Evolutionary conservation across 2,113 vertebrate species (phyloP), one percentile per base, ranked within the genome.

Genomic region (Elgaria multicarinata): DNA sequence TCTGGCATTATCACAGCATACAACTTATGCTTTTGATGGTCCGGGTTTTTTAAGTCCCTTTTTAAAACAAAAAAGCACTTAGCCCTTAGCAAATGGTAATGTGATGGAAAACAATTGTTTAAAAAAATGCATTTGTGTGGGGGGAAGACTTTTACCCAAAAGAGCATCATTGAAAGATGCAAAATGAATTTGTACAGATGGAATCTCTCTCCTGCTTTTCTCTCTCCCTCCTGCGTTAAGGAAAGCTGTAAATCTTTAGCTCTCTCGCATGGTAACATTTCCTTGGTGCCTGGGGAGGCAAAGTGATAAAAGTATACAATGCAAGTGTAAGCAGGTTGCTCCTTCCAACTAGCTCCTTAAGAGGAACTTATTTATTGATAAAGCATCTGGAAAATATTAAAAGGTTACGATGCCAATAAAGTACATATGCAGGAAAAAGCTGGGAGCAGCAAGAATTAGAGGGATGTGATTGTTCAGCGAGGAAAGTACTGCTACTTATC

Each of bases 241-340:
- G 83, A 90, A 92, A 74, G 12, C 13, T 66, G 79, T 83, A 83
- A 94, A 92, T 94, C 22, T 91, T 89, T 90, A 75, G 50, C 77
- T 92, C 16, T 20, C 78, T 18, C 64, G 62, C 93, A 8, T 78
- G 90, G 88, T 88, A 86, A 74, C 66, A 91, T 87, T 95, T 81
- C 79, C 74, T 83, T 90, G 93, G 92, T 58, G 69, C 71, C 83
- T 94, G 76, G 77, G 87, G 93, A 95, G 55, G 88, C 71, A 93
- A 93, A 91, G 79, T 81, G 92, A 94, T 95, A 86, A 95, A 95
- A 93, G 93, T 46, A 89, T 93, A 77, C 44, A 94, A 83, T 75
- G 79, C 44, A 66, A 89, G 10, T 94, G 90, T 95, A 94, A 94
- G 90, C 55, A 85, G 77, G 62, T 87, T 91, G 71, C 85, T 95